Evolutionary conservation across 2,113 vertebrate species (phyloP).

Genomic region (Anseranas semipalmata): DNA sequence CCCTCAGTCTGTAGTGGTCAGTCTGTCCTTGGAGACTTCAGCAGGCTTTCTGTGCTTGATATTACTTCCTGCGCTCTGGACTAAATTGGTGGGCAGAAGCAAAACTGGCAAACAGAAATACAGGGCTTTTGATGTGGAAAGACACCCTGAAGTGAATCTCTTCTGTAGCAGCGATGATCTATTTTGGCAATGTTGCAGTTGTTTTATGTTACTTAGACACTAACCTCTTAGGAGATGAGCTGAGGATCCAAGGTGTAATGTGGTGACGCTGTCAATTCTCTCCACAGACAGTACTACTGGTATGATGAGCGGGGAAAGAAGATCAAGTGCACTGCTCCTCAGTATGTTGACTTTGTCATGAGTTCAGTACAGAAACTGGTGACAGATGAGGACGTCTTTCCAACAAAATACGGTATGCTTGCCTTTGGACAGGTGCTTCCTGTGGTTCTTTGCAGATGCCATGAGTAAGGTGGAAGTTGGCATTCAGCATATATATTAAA

Average conservation of each 20-base stretch:
- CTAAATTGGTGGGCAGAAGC: neutral
- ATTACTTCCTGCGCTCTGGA: neutral
- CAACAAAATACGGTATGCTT: slow-evolving; percentile 94
- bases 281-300: slow-evolving; percentile 96
- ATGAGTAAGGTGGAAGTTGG: neutral
- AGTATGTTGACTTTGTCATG: slow-evolving; percentile 99
- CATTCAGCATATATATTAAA: neutral
- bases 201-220: neutral
- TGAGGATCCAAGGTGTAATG: neutral
- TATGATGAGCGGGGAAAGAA: slow-evolving; percentile 98
- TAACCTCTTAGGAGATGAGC: neutral
- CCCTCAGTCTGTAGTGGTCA: neutral
- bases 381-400: slow-evolving; percentile 97
- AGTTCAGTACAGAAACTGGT: slow-evolving; percentile 97
- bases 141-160: neutral
- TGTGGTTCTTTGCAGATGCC: neutral
- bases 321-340: slow-evolving; percentile 96
- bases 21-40: neutral
- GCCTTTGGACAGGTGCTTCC: neutral
- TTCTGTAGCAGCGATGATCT: neutral
- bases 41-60: neutral
- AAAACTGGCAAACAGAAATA: neutral
- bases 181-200: neutral
- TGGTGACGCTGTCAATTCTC: slow-evolving; percentile 4
- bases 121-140: neutral